phyloP scores from a whole-genome alignment of 2,888 invertebrate species.

The Zhuqinia jingwanae region DNA sequence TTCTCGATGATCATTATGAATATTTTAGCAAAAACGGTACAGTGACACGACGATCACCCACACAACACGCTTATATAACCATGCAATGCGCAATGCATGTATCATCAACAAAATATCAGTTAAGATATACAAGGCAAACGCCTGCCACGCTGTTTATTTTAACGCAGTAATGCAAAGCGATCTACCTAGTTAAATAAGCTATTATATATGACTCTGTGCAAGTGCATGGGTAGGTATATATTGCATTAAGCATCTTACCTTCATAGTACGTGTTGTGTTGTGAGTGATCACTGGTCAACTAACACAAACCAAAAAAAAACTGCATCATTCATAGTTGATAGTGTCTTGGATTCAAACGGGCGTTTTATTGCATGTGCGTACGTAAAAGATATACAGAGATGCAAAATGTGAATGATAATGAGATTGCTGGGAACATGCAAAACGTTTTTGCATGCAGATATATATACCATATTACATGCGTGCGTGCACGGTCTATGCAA shows the following conservation, averaged over 20 bases:
- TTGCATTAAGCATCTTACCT: no score
- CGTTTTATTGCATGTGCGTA: neutral
- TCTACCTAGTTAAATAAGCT: no score
- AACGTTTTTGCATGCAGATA: no score
- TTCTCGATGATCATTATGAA: neutral
- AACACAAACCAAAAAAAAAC: no score
- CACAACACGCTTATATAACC: neutral
- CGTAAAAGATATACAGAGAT: neutral
- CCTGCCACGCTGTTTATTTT: neutral
- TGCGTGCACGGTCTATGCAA: neutral
- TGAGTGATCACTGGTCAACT: neutral
- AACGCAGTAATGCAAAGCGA: neutral
- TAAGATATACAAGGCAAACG: no score
- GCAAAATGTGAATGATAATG: neutral
- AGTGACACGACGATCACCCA: constrained; percentile 10
- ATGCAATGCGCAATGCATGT: neutral
- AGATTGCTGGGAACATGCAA: no score
- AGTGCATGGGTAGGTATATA: no score
- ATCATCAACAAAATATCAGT: no score
- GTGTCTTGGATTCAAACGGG: neutral
- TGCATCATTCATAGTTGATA: neutral
- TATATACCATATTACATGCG: neutral
- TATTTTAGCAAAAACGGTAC: neutral
- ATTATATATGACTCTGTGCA: neutral
- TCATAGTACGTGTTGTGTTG: neutral